Base-by-base conservation (phyloP, 2,888 invertebrate species). In the Coenonympha glycerion region DNA sequence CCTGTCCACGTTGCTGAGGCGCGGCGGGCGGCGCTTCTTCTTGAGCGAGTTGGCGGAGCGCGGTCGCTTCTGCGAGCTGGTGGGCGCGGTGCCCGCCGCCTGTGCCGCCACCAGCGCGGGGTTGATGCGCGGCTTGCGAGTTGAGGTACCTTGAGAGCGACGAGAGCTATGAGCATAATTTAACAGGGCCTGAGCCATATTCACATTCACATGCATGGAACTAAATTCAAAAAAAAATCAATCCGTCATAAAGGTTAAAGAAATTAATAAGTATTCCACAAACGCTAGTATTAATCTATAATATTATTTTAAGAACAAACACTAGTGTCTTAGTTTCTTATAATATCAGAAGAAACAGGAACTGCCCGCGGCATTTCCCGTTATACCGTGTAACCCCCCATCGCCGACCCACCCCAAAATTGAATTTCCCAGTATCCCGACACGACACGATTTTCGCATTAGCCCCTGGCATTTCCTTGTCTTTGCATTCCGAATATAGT, bases 41-140 rank as follows among this genome's bases (percentile, higher is more conserved):
- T 88, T 90, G 76, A 84, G 85, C 6, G 85, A 79, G 68, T 88
- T 89, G 59, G 89, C 89, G 2, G 90, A 89, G 3, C 90, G 77
- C 3, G 86, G 85, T 53, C 85, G 61, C 58, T 85, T 87, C 63
- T 85, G 83, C 3, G 84, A 84, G 63, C 82, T 82, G 45, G 83
- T 81, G 48, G 83, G 88, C 2, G 89, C 90, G 30, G 89, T 87
- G 59, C 89, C 90, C 45, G 90, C 95, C 55, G 95, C 95, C 88
- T 98, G 98, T 71, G 97, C 97, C 45, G 98, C 97, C 67, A 95
- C 98, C 72, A 98, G 85, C 72, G 97, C 97, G n/a, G 97, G 96
- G 88, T 98, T 98, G 73, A 98, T 91, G 65, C 97, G 92, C 59
- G 98, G 98, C 85, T 98, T 98, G 69, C 94, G 91, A 61, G 94